Base-by-base conservation (phyloP, 1,140 invertebrate genomes). In the Ylistrum balloti region DNA sequence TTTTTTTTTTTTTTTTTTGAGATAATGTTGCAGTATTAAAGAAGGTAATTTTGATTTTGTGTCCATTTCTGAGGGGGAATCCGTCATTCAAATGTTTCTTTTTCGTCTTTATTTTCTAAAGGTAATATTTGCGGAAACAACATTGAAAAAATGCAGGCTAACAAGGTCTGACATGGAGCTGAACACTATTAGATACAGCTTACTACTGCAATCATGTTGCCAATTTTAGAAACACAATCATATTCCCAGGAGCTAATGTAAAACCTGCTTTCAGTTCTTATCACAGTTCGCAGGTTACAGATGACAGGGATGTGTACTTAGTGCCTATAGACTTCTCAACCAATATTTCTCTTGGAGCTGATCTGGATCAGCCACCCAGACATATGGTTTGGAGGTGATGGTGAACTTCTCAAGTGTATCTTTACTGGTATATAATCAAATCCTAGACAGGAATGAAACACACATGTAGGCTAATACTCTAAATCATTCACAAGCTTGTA, bases 291-390 rank as follows among this genome's bases (percentile, higher is more conserved):
- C 56, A 28, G 5, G 56, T 74, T 28, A 28, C n/a, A 5, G 17
- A 28, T 74, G 56, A 74, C 56, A 74, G 56, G 56, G n/a, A 74
- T 74, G 56, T 74, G n/a, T 74, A 74, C 56, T 74, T n/a, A 74
- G n/a, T n/a, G 56, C 28, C 56, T 74, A 74, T 28, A 28, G 15
- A 48, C 22, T 28, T 74, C 56, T 74, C 56, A 1, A 74, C 56
- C 56, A 28, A n/a, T 74, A 74, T n/a, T 74, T 74, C 56, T 74
- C 22, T 11, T 28, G 41, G 56, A 74, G 56, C 1, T 28, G 56
- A n/a, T 74, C n/a, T 5, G 56, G 56, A 74, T 28, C n/a, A 28
- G 56, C 22, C 56, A 74, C 22, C n/a, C 0, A 74, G 22, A 74
- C 56, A n/a, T 28, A n/a, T 74, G 56, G 22, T 17, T 28, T 1